Evolutionary conservation across 2,113 vertebrate genomes (phyloP).

Genomic region (Saccopteryx bilineata): DNA sequence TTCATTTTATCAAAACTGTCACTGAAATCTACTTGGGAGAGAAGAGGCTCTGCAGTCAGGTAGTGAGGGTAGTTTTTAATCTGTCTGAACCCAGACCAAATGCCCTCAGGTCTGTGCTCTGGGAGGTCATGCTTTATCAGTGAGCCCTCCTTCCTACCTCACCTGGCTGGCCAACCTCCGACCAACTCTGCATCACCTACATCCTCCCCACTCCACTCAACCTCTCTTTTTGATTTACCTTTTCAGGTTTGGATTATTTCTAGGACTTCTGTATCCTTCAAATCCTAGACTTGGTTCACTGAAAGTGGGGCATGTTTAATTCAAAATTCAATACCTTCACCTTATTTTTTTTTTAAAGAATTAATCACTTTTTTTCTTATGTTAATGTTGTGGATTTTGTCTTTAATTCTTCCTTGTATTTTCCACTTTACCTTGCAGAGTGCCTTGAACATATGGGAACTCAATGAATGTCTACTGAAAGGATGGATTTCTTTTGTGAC

Average conservation of each 20-base stretch:
- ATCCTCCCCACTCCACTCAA: neutral
- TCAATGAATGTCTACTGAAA: neutral
- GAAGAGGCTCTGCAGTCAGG: neutral
- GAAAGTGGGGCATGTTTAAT: neutral
- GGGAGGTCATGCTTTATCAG: neutral
- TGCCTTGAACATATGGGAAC: slow-evolving; percentile 9
- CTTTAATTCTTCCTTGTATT: neutral
- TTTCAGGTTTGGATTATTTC: neutral
- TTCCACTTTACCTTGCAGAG: neutral
- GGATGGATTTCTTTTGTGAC: neutral
- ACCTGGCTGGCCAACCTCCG: neutral
- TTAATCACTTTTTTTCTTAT: neutral
- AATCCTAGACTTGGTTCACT: neutral
- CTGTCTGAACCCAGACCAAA: neutral
- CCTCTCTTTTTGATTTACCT: neutral
- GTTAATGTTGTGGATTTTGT: neutral
- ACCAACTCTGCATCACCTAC: neutral
- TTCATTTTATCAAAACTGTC: slow-evolving; percentile 4
- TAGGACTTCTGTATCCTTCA: neutral
- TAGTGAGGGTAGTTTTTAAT: neutral
- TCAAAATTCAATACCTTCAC: neutral
- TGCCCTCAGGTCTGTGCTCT: neutral
- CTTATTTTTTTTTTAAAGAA: neutral
- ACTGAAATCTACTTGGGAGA: neutral
- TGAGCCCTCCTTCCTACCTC: neutral